Evolutionary conservation across 92 coral and sea anemone genomes (phyloP).

Genomic region (Palythoa grandiflora): DNA sequence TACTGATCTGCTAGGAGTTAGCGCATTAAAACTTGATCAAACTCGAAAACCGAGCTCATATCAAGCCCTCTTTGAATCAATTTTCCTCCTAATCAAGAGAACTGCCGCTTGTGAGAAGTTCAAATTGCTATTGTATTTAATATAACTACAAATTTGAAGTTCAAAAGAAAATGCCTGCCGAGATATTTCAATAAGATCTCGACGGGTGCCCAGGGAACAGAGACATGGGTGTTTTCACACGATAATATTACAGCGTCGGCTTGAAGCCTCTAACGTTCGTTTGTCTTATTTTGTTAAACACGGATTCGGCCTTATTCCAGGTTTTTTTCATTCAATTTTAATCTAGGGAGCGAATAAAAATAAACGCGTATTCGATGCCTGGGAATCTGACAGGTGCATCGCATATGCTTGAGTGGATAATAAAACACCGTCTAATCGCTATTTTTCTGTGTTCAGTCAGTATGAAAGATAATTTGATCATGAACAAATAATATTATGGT

Average conservation of each 20-base stretch:
- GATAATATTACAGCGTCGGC: constrained; percentile 39
- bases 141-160: constrained; percentile 32
- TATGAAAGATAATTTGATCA: constrained; percentile 77
- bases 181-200: constrained; percentile 40
- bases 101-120: constrained; percentile 38
- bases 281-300: constrained; percentile 24
- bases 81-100: constrained; percentile 30
- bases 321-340: constrained; percentile 34
- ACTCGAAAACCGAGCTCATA: constrained; percentile 37
- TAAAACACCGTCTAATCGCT: constrained; percentile 71
- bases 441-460: constrained; percentile 89
- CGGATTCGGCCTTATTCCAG: constrained; percentile 19
- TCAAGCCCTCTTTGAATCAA: constrained; percentile 19
- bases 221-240: constrained; percentile 23
- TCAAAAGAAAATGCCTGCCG: constrained; percentile 33
- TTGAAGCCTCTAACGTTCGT: constrained; percentile 2
- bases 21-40: constrained; percentile 44
- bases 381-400: constrained; percentile 87
- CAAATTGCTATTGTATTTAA: constrained; percentile 39
- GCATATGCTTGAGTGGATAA: constrained; percentile 80
- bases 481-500: constrained; percentile 78
- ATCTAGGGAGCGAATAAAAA: constrained; percentile 47
- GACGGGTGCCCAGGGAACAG: constrained; percentile 44
- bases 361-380: constrained; percentile 52
- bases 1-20: constrained; percentile 10